Base-by-base conservation (phyloP, 2,888 invertebrate genomes). In the Abscondita cerata region DNA sequence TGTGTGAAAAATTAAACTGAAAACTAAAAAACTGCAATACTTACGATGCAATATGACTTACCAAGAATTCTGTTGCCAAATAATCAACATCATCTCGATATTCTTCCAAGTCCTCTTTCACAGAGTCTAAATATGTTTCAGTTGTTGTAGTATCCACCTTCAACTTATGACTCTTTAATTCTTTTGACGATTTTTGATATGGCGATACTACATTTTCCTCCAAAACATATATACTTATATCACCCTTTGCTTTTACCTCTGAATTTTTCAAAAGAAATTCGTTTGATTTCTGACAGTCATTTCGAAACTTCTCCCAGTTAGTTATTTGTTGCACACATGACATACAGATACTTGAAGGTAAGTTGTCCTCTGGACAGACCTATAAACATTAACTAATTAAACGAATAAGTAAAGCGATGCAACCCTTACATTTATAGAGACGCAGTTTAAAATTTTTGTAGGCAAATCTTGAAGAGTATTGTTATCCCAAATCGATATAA, bases 251-350 rank as follows among this genome's bases (percentile, higher is more conserved):
- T 2, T 33, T 9, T 18, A 31, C 4, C 8, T n/a, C 6, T 19
- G 20, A 5, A n/a, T 13, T 12, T 25, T 50, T 36, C 50, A 55
- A 40, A 16, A 75, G 61, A 19, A 70, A 67, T 52, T 70, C 69
- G 41, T 75, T 70, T 3, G 73, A 71, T 54, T 72, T 69, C 13
- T 72, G 62, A 60, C 75, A 75, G 48, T 65, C 70, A 44, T 70
- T 64, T 59, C 68, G 71, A 58, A 76, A 76, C 8, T 58, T 62
- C 18, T 66, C 67, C 75, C 75, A 75, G 33, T 74, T 71, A 9
- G 68, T 66, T 19, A 76, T 48, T 68, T 72, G 72, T 48, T 72
- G 64, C 5, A 72, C 56, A 48, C 76, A 76, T 11, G 64, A 59
- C 8, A 64, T 31, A 53, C 76, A 76, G 5, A 70, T 68, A 40